A percentile compares a stretch with the other conserved stretches of the same genome.
These are phyloP conservation scores for Oncorhynchus mykiss DNA, from an alignment of 2,113 vertebrate genomes.

Conservation along the genomic window DNA sequence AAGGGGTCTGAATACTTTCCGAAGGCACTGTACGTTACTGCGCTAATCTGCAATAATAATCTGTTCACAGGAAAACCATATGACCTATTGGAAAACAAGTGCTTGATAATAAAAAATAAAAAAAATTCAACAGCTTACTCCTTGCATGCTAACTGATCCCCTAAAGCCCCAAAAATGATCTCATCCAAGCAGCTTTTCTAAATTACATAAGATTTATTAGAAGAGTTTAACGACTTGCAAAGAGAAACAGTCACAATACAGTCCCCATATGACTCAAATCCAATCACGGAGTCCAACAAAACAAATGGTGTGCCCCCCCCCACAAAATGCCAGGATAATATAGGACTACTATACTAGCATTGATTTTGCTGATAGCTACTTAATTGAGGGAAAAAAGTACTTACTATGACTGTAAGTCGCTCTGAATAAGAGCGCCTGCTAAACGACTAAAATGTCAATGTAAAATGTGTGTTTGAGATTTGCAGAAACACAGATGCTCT, in stretches of 20 bases:
- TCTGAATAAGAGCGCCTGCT: neutral
- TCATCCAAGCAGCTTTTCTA: slow-evolving; percentile 55
- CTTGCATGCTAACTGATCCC: slow-evolving; percentile 71
- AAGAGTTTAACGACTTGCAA: slow-evolving; percentile 60
- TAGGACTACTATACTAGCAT: no score
- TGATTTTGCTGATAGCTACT: no score
- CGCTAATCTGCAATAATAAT: no score
- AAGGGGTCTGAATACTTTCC: no score
- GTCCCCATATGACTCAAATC: slow-evolving; percentile 51
- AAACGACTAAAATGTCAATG: slow-evolving; percentile 38
- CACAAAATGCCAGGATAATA: neutral
- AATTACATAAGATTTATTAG: slow-evolving; percentile 67
- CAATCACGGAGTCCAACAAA: slow-evolving; percentile 3
- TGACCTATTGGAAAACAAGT: no score
- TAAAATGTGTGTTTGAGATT: slow-evolving; percentile 43
- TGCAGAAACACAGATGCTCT: slow-evolving; percentile 39
- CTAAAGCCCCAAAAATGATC: slow-evolving; percentile 65
- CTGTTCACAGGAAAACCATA: no score
- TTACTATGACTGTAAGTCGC: no score
- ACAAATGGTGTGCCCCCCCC: neutral
- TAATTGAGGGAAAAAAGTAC: no score
- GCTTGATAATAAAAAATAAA: neutral
- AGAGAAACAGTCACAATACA: slow-evolving; percentile 57
- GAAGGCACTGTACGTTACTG: no score
- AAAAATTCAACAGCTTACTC: slow-evolving; percentile 41